Base-by-base conservation (phyloP, 2,888 invertebrate species). In the Trichacis sp. region DNA sequence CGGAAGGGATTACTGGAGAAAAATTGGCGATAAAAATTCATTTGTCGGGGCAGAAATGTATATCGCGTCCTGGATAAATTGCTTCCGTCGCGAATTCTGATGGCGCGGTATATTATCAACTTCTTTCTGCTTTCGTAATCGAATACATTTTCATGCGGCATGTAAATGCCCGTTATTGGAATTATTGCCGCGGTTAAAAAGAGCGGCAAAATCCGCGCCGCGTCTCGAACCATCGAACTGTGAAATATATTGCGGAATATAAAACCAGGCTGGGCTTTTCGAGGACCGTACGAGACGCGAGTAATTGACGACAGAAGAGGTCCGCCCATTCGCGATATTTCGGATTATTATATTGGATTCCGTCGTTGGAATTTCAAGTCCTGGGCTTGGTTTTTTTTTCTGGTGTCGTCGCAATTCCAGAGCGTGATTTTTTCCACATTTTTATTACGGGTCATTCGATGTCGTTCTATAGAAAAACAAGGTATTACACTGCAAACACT, bases 311-410 rank as follows among this genome's bases (percentile, higher is more conserved):
- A 33, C 33, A 24, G 8, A 8, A 5, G 24, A 8, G 8, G n/a
- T n/a, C n/a, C n/a, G 24, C 24, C 24, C 24, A 24, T 24, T 24
- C 24, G 8, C 24, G n/a, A 12, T 46, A 45, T n/a, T 33, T 14
- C 5, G 18, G 15, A 40, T 51, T 54, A n/a, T n/a, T n/a, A n/a
- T 46, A 29, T 42, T 9, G 18, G 18, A 42, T 17, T 36, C 11
- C 36, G 36, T 36, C 11, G 8, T 24, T 8, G 24, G 4, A 8
- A 24, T 24, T 3, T 8, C 3, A 8, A 24, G 24, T 24, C 24
- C 8, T 24, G n/a, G n/a, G n/a, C n/a, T n/a, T n/a, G n/a, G n/a
- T n/a, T n/a, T n/a, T n/a, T n/a, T n/a, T n/a, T n/a, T n/a, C n/a
- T n/a, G n/a, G n/a, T n/a, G n/a, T n/a, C n/a, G n/a, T n/a, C n/a